phyloP scores from a whole-genome alignment of 2,888 invertebrate genomes.

The Eristalis tenax region DNA sequence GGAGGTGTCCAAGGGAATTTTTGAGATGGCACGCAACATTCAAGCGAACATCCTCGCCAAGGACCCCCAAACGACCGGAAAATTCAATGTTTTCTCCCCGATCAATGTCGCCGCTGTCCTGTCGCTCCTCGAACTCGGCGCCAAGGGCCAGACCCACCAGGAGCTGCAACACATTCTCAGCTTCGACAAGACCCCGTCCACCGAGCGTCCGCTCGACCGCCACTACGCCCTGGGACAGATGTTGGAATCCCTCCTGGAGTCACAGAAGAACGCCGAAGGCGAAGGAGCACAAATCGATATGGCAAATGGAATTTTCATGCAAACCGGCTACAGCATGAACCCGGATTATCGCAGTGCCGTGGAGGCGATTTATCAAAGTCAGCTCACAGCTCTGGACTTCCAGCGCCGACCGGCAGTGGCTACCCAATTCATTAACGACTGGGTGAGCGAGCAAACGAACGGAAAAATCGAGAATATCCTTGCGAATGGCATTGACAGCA shows the following conservation, averaged over 20 bases:
- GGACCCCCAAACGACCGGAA: constrained; percentile 31
- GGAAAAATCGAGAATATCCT: constrained; percentile 83
- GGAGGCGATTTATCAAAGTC: constrained; percentile 81
- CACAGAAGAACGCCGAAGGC: background rate
- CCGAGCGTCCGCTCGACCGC: constrained; percentile 12
- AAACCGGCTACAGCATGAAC: constrained; percentile 82
- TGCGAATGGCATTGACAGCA: constrained; percentile 79
- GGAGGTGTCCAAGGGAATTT: constrained; percentile 56
- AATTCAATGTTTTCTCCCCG: constrained; percentile 85
- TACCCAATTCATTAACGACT: constrained; percentile 82
- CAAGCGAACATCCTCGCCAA: constrained; percentile 52
- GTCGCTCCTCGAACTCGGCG: constrained; percentile 86
- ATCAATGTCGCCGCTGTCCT: constrained; percentile 86
- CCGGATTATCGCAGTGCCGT: constrained; percentile 81
- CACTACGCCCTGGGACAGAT: constrained; percentile 77
- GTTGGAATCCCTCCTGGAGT: constrained; percentile 76
- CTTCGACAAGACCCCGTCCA: constrained; percentile 72
- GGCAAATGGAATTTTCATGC: constrained; percentile 83
- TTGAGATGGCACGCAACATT: constrained; percentile 67
- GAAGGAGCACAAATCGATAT: constrained; percentile 75
- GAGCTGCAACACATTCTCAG: constrained; percentile 85
- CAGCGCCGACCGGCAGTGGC: constrained; percentile 78
- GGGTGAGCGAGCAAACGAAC: constrained; percentile 83
- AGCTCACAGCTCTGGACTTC: constrained; percentile 82
- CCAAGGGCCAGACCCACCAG: constrained; percentile 86